Evolutionary conservation across 2,888 invertebrate genomes (phyloP).

Genomic region (Leptura quadrifasciata): DNA sequence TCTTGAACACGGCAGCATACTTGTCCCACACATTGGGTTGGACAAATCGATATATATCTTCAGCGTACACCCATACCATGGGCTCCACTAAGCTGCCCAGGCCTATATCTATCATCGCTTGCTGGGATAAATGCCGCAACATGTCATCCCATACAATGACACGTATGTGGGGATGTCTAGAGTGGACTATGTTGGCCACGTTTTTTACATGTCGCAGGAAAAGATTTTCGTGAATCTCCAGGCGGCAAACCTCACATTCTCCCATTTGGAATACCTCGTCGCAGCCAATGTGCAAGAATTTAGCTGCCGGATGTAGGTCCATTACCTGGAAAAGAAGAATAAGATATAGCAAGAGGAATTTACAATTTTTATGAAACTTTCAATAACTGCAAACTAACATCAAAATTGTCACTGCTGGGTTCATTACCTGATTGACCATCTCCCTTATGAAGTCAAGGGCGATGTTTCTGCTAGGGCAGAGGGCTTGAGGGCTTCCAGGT

Average conservation of each 20-base stretch:
- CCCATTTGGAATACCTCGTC: slow-evolving; percentile 86
- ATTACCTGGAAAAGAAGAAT: slow-evolving; percentile 64
- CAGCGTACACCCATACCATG: slow-evolving; percentile 89
- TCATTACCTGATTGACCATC: slow-evolving; percentile 82
- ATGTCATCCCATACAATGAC: slow-evolving; percentile 90
- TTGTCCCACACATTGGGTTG: slow-evolving; percentile 79
- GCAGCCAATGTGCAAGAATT: slow-evolving; percentile 83
- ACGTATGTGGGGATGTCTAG: slow-evolving; percentile 77
- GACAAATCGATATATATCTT: slow-evolving; percentile 78
- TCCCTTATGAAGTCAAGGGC: slow-evolving; percentile 79
- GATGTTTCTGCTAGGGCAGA: slow-evolving; percentile 81
- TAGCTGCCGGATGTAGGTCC: slow-evolving; percentile 67
- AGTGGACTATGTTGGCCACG: slow-evolving; percentile 78
- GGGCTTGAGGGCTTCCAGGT: slow-evolving; percentile 81
- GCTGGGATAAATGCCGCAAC: slow-evolving; percentile 80
- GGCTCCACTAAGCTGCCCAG: slow-evolving; percentile 83
- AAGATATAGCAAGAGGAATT: not conserved
- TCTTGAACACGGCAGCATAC: slow-evolving; percentile 80
- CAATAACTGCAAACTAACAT: not conserved
- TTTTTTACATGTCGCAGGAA: slow-evolving; percentile 80
- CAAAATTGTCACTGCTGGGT: not conserved
- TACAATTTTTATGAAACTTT: slow-evolving; percentile 11
- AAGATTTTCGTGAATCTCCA: slow-evolving; percentile 75
- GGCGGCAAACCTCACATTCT: slow-evolving; percentile 79
- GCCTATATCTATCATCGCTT: slow-evolving; percentile 78